A percentile compares a stretch with the other conserved stretches of the same genome.
Conservation (phyloP, 2,888 invertebrate species). For the Pandemis heparana region DNA sequence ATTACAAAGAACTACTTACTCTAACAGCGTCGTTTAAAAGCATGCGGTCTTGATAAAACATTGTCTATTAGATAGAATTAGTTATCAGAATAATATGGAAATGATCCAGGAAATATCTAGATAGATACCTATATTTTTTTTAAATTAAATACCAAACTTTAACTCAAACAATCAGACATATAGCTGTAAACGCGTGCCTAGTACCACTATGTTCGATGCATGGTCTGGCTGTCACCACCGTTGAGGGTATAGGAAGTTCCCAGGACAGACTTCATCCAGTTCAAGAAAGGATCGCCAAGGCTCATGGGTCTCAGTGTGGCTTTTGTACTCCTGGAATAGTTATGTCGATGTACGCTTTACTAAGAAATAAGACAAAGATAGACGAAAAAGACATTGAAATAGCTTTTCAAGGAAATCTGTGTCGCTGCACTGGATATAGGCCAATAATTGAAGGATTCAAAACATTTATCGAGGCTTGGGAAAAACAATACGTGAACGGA, state of each 20-base stretch:
- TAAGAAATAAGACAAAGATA: constrained; percentile 90
- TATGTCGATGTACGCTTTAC: constrained; percentile 97
- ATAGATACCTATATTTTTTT: too few species aligned
- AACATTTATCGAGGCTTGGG: constrained; percentile 93
- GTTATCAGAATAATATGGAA: too few species aligned
- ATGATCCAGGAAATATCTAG: too few species aligned
- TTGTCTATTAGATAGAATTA: too few species aligned
- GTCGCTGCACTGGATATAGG: constrained; percentile 97
- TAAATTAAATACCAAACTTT: neutral
- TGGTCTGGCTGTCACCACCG: constrained; percentile 95
- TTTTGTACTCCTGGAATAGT: constrained; percentile 98
- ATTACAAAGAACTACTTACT: too few species aligned
- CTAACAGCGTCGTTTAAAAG: too few species aligned
- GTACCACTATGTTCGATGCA: constrained; percentile 95
- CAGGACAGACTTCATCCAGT: constrained; percentile 92
- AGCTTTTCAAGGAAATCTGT: constrained; percentile 93
- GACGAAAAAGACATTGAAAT: constrained; percentile 91
- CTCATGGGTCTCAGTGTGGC: constrained; percentile 98
- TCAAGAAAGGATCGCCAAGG: constrained; percentile 94
- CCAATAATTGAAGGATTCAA: constrained; percentile 96
- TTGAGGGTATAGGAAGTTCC: constrained; percentile 96
- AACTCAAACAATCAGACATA: constrained; percentile 86
- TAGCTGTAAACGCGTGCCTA: constrained; percentile 95
- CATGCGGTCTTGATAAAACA: too few species aligned
- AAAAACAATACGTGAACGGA: constrained; percentile 67